Conservation (phyloP, 2,888 invertebrate genomes). For the Apamea anceps region DNA sequence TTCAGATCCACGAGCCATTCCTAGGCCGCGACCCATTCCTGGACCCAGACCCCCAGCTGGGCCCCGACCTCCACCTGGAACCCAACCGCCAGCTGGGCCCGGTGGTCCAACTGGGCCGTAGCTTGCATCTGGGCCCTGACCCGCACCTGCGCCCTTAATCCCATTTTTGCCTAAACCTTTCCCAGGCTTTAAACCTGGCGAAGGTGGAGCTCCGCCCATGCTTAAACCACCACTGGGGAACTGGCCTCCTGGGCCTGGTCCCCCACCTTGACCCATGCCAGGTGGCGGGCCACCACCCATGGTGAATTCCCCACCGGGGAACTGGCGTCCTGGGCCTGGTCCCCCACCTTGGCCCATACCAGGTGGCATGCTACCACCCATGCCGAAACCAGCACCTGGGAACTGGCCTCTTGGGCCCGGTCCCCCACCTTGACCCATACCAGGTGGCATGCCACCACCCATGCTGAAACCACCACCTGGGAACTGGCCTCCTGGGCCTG, state of each 20-base stretch:
- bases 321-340: background rate
- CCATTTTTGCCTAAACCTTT: background rate
- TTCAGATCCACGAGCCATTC: background rate
- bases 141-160: background rate
- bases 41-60: background rate
- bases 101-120: slow-evolving; percentile 19
- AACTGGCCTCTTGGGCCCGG: background rate
- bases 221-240: background rate
- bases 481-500: background rate
- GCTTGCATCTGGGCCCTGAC: background rate
- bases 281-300: background rate
- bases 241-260: background rate
- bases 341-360: background rate
- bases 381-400: background rate
- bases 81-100: slow-evolving; percentile 13
- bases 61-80: background rate
- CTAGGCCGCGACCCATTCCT: background rate
- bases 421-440: background rate
- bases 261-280: background rate
- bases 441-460: background rate
- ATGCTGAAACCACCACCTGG: no score
- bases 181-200: background rate
- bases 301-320: background rate
- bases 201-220: background rate
- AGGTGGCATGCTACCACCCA: background rate